These are phyloP conservation scores for Latrodectus elegans DNA, from an alignment of 2,888 invertebrate species.

Conservation along the genomic window DNA sequence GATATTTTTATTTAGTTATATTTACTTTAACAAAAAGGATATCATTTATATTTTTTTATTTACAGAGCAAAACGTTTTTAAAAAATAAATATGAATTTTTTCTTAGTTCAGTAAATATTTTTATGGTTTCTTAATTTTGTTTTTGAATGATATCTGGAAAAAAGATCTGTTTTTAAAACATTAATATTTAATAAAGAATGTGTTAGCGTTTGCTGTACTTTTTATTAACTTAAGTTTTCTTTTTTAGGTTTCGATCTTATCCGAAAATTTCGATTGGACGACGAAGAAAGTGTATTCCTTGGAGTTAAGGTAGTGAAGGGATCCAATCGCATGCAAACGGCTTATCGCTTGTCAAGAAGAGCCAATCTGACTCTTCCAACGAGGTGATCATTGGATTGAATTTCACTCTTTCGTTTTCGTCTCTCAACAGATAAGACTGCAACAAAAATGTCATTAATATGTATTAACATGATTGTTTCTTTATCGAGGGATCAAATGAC, in stretches of 20 bases:
- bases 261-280: slow-evolving; percentile 80
- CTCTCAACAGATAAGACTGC: neutral
- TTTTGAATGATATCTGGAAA: too few relatives aligned
- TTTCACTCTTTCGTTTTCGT: neutral
- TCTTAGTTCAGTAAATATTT: too few relatives aligned
- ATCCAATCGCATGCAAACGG: slow-evolving; percentile 85
- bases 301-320: slow-evolving; percentile 84
- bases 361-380: slow-evolving; percentile 85
- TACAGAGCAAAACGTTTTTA: too few relatives aligned
- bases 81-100: too few relatives aligned
- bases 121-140: too few relatives aligned
- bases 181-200: neutral
- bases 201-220: too few relatives aligned
- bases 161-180: too few relatives aligned
- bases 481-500: neutral
- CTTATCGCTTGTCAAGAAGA: slow-evolving; percentile 84
- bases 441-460: neutral
- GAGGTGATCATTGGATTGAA: slow-evolving; percentile 77
- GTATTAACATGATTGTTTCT: neutral
- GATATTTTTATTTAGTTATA: too few relatives aligned
- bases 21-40: too few relatives aligned
- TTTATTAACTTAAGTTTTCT: neutral
- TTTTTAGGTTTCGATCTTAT: slow-evolving; percentile 84
- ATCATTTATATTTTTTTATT: too few relatives aligned
- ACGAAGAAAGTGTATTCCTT: slow-evolving; percentile 79